Percentiles rank a stretch among this genome's conserved stretches.
These are phyloP conservation scores for Penaeus chinensis DNA, from an alignment of 1,140 invertebrate genomes.

Conservation along the genomic window DNA sequence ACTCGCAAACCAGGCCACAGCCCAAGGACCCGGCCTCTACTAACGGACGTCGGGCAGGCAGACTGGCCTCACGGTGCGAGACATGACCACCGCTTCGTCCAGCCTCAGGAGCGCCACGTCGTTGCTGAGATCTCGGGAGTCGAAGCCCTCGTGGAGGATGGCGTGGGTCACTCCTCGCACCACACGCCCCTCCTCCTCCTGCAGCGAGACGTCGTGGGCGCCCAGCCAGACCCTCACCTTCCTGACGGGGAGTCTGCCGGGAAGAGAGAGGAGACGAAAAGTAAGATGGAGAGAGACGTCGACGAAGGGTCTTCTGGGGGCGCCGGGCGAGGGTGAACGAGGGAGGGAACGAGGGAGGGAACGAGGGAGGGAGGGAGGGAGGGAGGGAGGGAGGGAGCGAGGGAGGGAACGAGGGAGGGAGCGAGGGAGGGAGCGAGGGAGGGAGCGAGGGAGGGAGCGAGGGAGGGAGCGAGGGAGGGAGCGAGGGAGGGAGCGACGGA, in stretches of 20 bases:
- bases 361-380: no score
- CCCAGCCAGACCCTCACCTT: slow-evolving; percentile 11
- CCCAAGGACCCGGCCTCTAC: no score
- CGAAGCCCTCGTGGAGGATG: slow-evolving; percentile 27
- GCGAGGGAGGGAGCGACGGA: no score
- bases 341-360: no score
- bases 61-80: not conserved
- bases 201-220: not conserved
- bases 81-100: slow-evolving; percentile 4
- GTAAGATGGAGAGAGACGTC: not conserved
- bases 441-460: no score
- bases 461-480: no score
- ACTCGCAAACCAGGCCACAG: no score
- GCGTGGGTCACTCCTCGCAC: slow-evolving; percentile 4
- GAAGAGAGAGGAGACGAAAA: not conserved
- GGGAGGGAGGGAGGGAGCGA: no score
- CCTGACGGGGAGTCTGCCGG: not conserved
- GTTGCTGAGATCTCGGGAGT: slow-evolving; percentile 2
- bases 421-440: no score
- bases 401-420: no score
- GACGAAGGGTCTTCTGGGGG: not conserved
- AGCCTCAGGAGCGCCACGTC: slow-evolving; percentile 20
- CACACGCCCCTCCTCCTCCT: slow-evolving; percentile 12
- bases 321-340: not conserved
- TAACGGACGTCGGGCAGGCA: slow-evolving; percentile 32